Evolutionary conservation across 2,888 invertebrate genomes (phyloP).

Genomic region (Patella pellucida): DNA sequence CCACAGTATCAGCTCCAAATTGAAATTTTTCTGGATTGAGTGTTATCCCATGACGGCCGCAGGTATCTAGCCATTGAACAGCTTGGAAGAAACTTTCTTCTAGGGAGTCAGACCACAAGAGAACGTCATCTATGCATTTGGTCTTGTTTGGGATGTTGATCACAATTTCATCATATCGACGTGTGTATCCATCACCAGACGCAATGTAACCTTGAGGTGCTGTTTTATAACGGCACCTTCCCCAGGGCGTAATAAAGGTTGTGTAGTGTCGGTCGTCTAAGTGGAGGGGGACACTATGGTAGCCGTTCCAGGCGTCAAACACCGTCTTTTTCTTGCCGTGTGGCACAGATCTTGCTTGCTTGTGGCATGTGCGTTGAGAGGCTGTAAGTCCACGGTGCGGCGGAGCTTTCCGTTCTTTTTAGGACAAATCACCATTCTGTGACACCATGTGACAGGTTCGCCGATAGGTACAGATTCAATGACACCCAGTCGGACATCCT

Average conservation of each 20-base stretch:
- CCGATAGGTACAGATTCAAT: slow-evolving; percentile 42
- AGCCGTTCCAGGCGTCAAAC: slow-evolving; percentile 26
- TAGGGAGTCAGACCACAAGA: slow-evolving; percentile 38
- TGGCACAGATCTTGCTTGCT: slow-evolving; percentile 46
- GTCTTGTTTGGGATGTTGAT: slow-evolving; percentile 43
- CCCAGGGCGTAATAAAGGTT: slow-evolving; percentile 42
- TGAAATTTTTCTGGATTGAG: slow-evolving; percentile 45
- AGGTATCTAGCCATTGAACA: slow-evolving; percentile 40
- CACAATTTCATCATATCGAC: slow-evolving; percentile 48
- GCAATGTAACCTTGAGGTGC: slow-evolving; percentile 26
- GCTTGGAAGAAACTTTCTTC: slow-evolving; percentile 43
- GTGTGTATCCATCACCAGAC: slow-evolving; percentile 42
- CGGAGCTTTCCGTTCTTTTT: slow-evolving; percentile 43
- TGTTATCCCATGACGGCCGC: slow-evolving; percentile 42
- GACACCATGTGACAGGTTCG: slow-evolving; percentile 48
- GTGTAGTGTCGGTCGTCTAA: slow-evolving; percentile 38
- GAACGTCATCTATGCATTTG: slow-evolving; percentile 23
- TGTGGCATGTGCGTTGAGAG: slow-evolving; percentile 40
- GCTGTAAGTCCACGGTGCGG: slow-evolving; percentile 48
- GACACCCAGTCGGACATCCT: slow-evolving; percentile 45
- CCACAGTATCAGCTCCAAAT: slow-evolving; percentile 40
- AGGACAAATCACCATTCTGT: slow-evolving; percentile 39
- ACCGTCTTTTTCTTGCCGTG: slow-evolving; percentile 31
- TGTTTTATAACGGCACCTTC: slow-evolving; percentile 37
- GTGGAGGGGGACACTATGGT: slow-evolving; percentile 31